A percentile compares a stretch with the other conserved stretches of the same genome.
Conservation (phyloP, 2,113 vertebrate genomes). For the Colius striatus region DNA sequence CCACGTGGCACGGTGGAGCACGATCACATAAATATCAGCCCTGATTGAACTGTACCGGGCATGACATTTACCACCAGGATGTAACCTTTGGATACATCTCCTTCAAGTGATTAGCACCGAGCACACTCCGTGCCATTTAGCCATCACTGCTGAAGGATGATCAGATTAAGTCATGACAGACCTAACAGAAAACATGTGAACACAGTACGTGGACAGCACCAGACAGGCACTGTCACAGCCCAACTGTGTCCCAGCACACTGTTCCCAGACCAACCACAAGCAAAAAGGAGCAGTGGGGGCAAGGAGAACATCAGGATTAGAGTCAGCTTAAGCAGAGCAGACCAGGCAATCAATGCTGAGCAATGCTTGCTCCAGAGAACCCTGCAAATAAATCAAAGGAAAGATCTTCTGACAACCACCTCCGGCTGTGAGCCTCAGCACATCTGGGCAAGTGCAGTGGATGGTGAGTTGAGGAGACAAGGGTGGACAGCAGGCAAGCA, state of each 20-base stretch:
- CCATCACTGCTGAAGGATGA: not conserved
- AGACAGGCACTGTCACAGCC: too few relatives aligned
- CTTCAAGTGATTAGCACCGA: not conserved
- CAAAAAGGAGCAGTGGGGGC: rapidly evolving
- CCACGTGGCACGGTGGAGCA: not conserved
- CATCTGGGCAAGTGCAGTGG: not conserved
- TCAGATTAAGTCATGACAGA: not conserved
- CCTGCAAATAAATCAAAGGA: not conserved
- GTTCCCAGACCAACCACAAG: rapidly evolving
- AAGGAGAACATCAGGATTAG: not conserved
- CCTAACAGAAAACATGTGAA: rapidly evolving
- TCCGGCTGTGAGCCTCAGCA: not conserved
- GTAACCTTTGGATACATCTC: constrained; percentile 17
- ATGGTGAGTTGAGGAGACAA: rapidly evolving
- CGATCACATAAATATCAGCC: not conserved
- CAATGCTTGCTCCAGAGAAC: not conserved
- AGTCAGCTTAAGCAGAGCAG: not conserved
- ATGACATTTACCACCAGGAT: constrained; percentile 30
- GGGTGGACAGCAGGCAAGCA: not conserved
- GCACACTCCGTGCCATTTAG: not conserved
- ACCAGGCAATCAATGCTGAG: not conserved
- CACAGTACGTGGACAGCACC: not conserved
- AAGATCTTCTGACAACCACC: not conserved
- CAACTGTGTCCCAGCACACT: too few relatives aligned
- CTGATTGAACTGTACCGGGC: not conserved